Evolutionary conservation across 2,888 invertebrate genomes (phyloP), one percentile per base, ranked within the genome.

Genomic region (Leucophenga maculata): DNA sequence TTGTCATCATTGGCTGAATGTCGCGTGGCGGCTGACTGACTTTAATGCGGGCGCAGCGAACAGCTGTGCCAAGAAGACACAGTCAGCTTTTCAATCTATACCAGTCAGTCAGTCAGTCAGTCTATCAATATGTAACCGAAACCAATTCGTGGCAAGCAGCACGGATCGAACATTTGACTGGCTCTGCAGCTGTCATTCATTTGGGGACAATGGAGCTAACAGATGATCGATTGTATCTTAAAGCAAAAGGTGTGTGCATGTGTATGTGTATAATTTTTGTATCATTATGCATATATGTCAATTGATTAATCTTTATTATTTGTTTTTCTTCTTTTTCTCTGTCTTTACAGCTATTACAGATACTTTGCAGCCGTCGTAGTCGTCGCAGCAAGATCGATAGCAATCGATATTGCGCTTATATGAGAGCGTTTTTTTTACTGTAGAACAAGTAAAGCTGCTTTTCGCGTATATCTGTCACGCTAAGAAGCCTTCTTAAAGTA

Each of bases 281-380:
- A 39, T 39, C 11, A 39, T 39, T 39, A 39, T 39, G 39, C 39
- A 39, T 39, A 39, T 39, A 39, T 60, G 60, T 60, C 16, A 32
- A 60, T 39, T 60, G 60, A 60, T 60, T 60, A 60, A 60, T 60
- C 60, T 60, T 39, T 60, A 16, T 52, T 60, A 6, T 39, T 39
- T 11, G 16, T 60, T 60, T 32, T 31, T 20, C 8, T 26, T 39
- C 8, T 26, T 60, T 60, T 1, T 32, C 39, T 39, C 16, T 60
- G 6, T 39, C 6, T 18, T 60, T 39, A 18, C 13, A 18, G 16
- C 39, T 57, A 3, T 57, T 20, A 26, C 26, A 39, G 39, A 11
- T 39, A 39, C 39, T 39, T 39, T 39, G 39, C 39, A 39, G 39
- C 39, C 3, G 32, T 8, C 3, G 32, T 8, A 32, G 32, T 8